A percentile compares a stretch with the other conserved stretches of the same genome.
phyloP scores from a whole-genome alignment of 1,140 invertebrate species.

The Drosophila teissieri region DNA sequence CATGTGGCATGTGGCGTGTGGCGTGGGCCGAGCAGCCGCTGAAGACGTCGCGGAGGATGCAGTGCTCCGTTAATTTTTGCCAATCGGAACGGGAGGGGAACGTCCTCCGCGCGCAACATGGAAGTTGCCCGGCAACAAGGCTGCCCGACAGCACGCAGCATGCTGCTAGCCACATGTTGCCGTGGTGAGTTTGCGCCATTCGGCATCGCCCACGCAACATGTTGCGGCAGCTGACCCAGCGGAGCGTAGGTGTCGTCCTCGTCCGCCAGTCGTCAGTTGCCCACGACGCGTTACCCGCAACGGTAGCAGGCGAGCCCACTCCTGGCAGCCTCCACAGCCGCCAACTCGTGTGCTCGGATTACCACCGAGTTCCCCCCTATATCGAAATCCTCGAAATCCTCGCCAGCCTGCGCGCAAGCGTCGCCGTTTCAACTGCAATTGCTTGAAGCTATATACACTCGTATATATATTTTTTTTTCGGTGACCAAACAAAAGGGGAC shows the following conservation, averaged over 20 bases:
- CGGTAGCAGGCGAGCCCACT: conserved; percentile 50
- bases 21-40: not conserved
- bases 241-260: conserved; percentile 11
- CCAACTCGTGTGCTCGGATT: conserved; percentile 14
- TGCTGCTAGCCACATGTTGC: conserved; percentile 43
- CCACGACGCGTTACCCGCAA: conserved; percentile 61
- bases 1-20: no score
- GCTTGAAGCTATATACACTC: not conserved
- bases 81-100: no score
- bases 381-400: not conserved
- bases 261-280: conserved; percentile 47
- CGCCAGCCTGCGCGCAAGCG: conserved; percentile 33
- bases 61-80: conserved; percentile 5
- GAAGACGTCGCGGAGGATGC: not conserved
- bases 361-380: not conserved
- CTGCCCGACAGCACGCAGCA: conserved; percentile 19
- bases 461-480: conserved; percentile 1
- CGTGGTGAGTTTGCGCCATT: conserved; percentile 49
- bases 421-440: conserved; percentile 14
- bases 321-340: conserved; percentile 25
- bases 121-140: not conserved
- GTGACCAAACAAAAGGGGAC: not conserved
- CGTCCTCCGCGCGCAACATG: not conserved
- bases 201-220: conserved; percentile 29
- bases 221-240: conserved; percentile 9